phyloP scores from a whole-genome alignment of 2,888 invertebrate genomes.

The Anoncus sp. region DNA sequence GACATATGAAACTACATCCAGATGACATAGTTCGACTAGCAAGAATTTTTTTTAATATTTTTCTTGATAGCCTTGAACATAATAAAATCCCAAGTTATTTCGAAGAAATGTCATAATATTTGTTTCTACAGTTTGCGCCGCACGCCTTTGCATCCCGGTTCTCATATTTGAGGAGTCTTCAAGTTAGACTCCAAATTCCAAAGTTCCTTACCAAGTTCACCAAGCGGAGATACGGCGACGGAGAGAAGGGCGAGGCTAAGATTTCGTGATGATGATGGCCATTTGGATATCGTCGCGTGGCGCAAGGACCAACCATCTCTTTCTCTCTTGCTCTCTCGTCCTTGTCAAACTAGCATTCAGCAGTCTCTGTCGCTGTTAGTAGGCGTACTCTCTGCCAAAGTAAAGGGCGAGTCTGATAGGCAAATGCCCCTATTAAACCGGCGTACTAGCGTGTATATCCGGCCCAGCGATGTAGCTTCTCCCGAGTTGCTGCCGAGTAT shows the following conservation, averaged over 20 bases:
- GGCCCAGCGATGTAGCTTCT: constrained; percentile 64
- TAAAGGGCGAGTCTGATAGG: constrained; percentile 67
- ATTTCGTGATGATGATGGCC: constrained; percentile 56
- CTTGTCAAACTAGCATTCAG: constrained; percentile 47
- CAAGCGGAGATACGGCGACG: constrained; percentile 43
- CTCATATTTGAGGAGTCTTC: constrained; percentile 11
- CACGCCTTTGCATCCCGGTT: constrained; percentile 16
- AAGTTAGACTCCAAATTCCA: constrained; percentile 28
- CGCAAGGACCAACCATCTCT: constrained; percentile 32
- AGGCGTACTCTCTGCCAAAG: constrained; percentile 38
- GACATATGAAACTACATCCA: not conserved
- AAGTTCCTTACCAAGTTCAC: constrained; percentile 54
- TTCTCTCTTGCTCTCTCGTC: constrained; percentile 37
- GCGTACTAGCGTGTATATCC: constrained; percentile 69
- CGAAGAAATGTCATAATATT: constrained; percentile 18
- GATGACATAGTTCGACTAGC: not conserved
- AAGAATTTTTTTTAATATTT: not conserved
- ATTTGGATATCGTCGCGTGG: constrained; percentile 53
- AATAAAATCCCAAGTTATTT: not conserved
- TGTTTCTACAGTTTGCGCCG: not conserved
- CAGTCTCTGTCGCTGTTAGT: constrained; percentile 3
- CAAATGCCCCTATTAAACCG: constrained; percentile 71
- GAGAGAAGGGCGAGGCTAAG: constrained; percentile 20
- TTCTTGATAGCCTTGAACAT: not conserved
- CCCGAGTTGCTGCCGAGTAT: constrained; percentile 61